phyloP scores from a whole-genome alignment of 1,140 invertebrate genomes.

The Bacillus rossius region DNA sequence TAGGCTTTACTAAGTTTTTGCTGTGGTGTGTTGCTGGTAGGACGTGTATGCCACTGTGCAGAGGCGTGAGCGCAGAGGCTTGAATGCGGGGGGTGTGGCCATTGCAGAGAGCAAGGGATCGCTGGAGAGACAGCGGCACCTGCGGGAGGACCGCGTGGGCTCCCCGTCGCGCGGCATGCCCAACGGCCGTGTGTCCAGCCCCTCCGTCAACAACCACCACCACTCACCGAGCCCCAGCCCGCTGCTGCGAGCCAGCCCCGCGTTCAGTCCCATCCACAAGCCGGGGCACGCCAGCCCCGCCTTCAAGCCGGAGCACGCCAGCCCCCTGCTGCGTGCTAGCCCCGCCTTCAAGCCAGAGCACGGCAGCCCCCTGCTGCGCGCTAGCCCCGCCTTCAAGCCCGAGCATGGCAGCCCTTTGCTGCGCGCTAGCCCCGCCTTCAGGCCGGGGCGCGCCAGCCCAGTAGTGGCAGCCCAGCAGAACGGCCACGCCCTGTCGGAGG shows the following conservation, averaged over 20 bases:
- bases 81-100: no score
- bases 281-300: conserved; percentile 11
- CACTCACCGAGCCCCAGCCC: conserved; percentile 8
- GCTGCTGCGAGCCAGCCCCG: conserved; percentile 17
- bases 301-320: neutral
- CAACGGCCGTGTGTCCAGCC: neutral
- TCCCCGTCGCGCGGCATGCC: neutral
- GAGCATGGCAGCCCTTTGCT: conserved; percentile 5
- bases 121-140: neutral
- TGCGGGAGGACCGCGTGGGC: conserved; percentile 2
- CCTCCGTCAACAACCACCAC: neutral
- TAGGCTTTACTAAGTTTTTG: no score
- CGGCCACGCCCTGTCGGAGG: neutral
- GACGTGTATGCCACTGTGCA: no score
- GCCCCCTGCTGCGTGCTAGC: conserved; percentile 14
- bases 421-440: neutral
- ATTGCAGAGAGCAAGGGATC: neutral
- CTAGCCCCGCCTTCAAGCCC: neutral
- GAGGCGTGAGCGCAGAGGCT: no score
- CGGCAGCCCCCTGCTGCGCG: neutral
- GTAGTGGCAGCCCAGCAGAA: neutral
- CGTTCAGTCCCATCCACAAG: conserved; percentile 17
- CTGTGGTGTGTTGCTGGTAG: no score
- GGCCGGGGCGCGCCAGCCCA: conserved; percentile 4
- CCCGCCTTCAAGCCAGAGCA: conserved; percentile 19